These are phyloP conservation scores for Chaenocephalus aceratus DNA, from an alignment of 2,113 vertebrate species.

Conservation along the genomic window DNA sequence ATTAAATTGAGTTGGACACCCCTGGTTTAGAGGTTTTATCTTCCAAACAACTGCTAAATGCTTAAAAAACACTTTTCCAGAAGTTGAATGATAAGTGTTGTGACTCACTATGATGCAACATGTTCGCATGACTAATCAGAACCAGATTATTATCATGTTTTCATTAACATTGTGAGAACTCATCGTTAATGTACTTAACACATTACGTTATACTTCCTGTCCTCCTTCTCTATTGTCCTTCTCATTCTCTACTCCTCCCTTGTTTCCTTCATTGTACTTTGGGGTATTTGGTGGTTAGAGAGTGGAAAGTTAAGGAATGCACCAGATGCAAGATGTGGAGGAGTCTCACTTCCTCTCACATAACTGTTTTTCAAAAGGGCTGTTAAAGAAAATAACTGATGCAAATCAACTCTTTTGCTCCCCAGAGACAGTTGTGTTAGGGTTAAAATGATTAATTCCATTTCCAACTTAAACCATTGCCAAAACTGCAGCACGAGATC, in stretches of 20 bases:
- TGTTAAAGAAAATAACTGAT: neutral
- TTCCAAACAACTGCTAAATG: too few relatives aligned
- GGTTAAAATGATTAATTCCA: neutral
- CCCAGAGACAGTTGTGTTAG: too few relatives aligned
- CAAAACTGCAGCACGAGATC: too few relatives aligned
- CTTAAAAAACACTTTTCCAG: too few relatives aligned
- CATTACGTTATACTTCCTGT: neutral
- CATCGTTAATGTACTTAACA: neutral
- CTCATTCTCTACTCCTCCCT: neutral
- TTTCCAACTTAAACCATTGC: neutral
- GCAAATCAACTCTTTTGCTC: neutral
- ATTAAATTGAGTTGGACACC: too few relatives aligned
- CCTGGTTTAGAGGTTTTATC: too few relatives aligned
- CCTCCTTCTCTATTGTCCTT: neutral
- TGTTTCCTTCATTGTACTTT: neutral
- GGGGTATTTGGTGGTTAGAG: neutral
- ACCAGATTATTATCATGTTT: neutral
- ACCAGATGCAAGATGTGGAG: neutral
- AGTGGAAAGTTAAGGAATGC: conserved; percentile 9
- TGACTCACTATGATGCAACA: neutral
- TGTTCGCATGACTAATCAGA: neutral
- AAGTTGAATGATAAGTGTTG: too few relatives aligned
- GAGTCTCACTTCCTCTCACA: neutral
- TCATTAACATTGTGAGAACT: neutral
- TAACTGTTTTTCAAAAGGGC: neutral